Evolutionary conservation across 1,140 invertebrate genomes (phyloP).

Genomic region (Ectropis grisescens): DNA sequence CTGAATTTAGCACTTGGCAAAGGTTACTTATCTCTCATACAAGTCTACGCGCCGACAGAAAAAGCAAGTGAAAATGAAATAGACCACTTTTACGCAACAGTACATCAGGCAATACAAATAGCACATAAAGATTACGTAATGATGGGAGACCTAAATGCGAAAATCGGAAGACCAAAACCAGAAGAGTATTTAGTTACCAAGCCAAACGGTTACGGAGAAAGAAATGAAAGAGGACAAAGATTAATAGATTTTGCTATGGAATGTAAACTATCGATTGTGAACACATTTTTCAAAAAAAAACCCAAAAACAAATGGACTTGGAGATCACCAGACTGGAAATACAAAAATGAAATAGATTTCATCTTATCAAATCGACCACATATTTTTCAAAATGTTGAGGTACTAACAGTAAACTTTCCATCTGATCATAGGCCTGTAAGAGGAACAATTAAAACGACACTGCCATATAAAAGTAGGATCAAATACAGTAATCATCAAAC

Average conservation of each 20-base stretch:
- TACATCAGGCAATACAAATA: background rate
- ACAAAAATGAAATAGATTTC: background rate
- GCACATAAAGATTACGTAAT: background rate
- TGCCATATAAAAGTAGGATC: background rate
- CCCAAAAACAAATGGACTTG: background rate
- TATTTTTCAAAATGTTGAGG: background rate
- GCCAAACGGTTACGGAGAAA: background rate
- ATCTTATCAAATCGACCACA: background rate
- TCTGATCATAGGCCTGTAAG: background rate
- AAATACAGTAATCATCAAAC: background rate
- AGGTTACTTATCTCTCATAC: background rate
- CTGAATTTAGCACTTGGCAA: background rate
- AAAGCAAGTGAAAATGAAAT: background rate
- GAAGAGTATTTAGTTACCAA: background rate
- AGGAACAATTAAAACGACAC: background rate
- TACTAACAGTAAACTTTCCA: background rate
- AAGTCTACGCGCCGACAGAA: background rate
- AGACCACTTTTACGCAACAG: background rate
- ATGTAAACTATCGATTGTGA: background rate
- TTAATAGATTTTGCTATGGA: background rate
- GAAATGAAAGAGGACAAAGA: constrained; percentile 1
- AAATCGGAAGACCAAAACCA: background rate
- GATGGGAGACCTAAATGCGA: background rate
- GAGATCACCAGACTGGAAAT: background rate
- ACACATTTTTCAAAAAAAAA: background rate